Percentiles rank a stretch among this genome's conserved stretches.
Evolutionary conservation across 2,797 vertebrate species (phyloP).

Genomic region (Neosalanx taihuensis): DNA sequence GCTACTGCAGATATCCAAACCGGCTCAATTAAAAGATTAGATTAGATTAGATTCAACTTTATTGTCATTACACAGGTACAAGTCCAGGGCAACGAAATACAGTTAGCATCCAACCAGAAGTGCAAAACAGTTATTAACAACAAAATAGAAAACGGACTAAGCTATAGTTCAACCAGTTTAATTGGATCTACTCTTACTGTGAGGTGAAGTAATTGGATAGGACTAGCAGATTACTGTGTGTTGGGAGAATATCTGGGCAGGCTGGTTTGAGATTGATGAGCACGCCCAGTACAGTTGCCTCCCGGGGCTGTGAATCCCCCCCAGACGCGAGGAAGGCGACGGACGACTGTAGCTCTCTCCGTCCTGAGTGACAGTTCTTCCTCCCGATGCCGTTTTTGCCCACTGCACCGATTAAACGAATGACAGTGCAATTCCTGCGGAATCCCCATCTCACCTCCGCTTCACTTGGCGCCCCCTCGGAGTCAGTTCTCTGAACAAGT

Average conservation of each 20-base stretch:
- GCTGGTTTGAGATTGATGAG: conserved; percentile 6
- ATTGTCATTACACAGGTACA: too few relatives aligned
- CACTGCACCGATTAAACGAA: conserved; percentile 28
- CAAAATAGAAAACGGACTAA: too few relatives aligned
- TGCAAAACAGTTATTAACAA: too few relatives aligned
- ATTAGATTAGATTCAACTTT: too few relatives aligned
- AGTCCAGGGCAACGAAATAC: too few relatives aligned
- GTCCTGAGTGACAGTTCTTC: conserved; percentile 30
- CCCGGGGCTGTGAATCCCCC: neutral
- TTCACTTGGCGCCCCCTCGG: neutral
- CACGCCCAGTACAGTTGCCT: neutral
- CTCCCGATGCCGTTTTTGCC: conserved; percentile 26
- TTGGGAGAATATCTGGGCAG: neutral
- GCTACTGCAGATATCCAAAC: too few relatives aligned
- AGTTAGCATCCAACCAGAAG: too few relatives aligned
- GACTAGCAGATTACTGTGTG: neutral
- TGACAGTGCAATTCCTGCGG: conserved; percentile 18
- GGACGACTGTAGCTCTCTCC: conserved; percentile 17
- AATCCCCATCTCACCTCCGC: neutral
- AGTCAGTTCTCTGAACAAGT: conserved; percentile 8
- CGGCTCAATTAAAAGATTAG: too few relatives aligned
- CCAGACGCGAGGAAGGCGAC: neutral
- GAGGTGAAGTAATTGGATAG: neutral
- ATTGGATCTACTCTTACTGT: too few relatives aligned
- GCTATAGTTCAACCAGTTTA: too few relatives aligned